Conservation (phyloP, 2,797 vertebrate genomes). For the Pangasius krempfi region DNA sequence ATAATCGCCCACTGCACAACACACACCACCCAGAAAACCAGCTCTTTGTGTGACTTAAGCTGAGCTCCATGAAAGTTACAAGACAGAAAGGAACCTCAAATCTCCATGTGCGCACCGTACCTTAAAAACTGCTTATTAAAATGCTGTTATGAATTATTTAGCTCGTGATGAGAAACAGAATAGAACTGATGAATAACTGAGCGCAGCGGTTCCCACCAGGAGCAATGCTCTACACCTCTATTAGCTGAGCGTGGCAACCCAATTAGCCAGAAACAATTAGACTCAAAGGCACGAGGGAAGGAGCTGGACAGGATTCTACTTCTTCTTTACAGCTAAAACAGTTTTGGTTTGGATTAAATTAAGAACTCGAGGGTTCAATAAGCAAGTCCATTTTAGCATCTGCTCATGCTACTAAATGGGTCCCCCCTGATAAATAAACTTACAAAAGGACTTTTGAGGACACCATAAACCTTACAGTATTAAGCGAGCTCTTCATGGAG, state of each 20-base stretch:
- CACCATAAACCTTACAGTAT: neutral
- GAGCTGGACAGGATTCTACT: neutral
- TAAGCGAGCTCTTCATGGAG: neutral
- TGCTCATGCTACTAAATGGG: slow-evolving; percentile 19
- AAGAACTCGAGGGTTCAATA: neutral
- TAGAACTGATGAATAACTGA: slow-evolving; percentile 56
- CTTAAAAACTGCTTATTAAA: slow-evolving; percentile 65
- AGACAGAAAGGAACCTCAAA: neutral
- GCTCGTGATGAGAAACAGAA: slow-evolving; percentile 55
- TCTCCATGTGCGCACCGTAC: slow-evolving; percentile 28
- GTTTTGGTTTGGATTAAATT: slow-evolving; percentile 9
- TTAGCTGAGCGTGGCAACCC: slow-evolving; percentile 47
- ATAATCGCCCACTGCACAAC: slow-evolving; percentile 8
- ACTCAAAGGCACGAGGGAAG: neutral
- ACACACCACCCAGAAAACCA: slow-evolving; percentile 2
- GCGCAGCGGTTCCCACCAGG: slow-evolving; percentile 42
- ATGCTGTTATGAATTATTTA: slow-evolving; percentile 62
- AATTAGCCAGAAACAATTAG: slow-evolving; percentile 46
- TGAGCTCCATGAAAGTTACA: slow-evolving; percentile 20
- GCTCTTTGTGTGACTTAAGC: slow-evolving; percentile 29
- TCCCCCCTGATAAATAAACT: neutral
- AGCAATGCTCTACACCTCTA: slow-evolving; percentile 44
- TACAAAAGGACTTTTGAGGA: neutral
- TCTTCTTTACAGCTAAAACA: slow-evolving; percentile 1
- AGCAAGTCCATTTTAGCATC: neutral